Evolutionary conservation across 2,888 invertebrate genomes (phyloP).

Genomic region (Lepeophtheirus nordmannii): DNA sequence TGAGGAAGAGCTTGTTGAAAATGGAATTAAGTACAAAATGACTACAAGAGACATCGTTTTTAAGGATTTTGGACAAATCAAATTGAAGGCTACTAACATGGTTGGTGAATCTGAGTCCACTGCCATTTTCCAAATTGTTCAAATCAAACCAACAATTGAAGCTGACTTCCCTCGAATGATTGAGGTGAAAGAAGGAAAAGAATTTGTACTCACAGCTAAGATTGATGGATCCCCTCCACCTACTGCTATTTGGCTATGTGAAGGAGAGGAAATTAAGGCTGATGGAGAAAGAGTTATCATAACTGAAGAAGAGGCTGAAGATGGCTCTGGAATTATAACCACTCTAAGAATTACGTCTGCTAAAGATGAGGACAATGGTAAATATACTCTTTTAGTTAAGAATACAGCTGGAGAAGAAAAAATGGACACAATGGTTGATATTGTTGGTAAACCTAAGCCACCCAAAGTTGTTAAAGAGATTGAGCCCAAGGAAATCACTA

Average conservation of each 20-base stretch:
- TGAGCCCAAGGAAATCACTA: constrained; percentile 21
- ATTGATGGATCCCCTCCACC: constrained; percentile 25
- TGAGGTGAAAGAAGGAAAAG: constrained; percentile 22
- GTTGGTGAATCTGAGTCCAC: constrained; percentile 35
- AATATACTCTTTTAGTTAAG: constrained; percentile 27
- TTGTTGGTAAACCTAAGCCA: constrained; percentile 23
- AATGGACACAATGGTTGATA: constrained; percentile 21
- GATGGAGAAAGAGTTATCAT: constrained; percentile 24
- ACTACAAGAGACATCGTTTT: constrained; percentile 15
- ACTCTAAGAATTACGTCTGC: constrained; percentile 15
- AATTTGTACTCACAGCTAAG: constrained; percentile 22
- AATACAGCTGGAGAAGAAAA: constrained; percentile 27
- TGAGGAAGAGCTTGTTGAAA: constrained; percentile 17
- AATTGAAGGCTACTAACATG: constrained; percentile 38
- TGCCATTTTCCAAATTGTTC: constrained; percentile 31
- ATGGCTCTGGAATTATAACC: constrained; percentile 22
- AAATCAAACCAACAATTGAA: constrained; percentile 18
- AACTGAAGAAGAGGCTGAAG: constrained; percentile 23
- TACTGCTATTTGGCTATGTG: constrained; percentile 23
- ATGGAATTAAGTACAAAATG: constrained; percentile 19
- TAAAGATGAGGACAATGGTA: constrained; percentile 26
- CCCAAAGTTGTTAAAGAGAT: constrained; percentile 23
- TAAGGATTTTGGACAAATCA: constrained; percentile 31
- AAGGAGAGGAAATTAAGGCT: constrained; percentile 24
- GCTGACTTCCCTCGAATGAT: constrained; percentile 24